These are phyloP conservation scores for Unio pictorum DNA, from an alignment of 2,888 invertebrate species.

Conservation along the genomic window DNA sequence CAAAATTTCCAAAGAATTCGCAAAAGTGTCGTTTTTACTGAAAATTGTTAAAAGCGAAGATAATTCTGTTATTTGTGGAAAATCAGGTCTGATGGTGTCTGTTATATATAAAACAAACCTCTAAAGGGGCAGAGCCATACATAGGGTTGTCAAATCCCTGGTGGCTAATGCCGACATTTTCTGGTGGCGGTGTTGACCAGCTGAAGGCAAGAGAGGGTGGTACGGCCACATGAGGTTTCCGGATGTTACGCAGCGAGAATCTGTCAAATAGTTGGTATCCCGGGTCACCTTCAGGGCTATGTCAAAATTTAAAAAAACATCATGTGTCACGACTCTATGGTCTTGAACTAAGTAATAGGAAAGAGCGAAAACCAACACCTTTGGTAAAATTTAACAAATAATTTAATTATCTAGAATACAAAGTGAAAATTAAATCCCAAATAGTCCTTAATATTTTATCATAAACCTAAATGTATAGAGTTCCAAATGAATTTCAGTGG, in stretches of 20 bases:
- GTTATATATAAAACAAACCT: conserved; percentile 14
- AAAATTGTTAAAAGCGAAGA: too few relatives aligned
- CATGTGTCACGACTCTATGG: not conserved
- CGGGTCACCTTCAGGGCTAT: conserved; percentile 19
- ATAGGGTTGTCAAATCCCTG: conserved; percentile 60
- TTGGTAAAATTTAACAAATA: too few relatives aligned
- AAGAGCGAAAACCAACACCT: too few relatives aligned
- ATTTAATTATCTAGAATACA: too few relatives aligned
- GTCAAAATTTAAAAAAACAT: not conserved
- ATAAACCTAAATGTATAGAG: too few relatives aligned
- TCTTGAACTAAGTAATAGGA: not conserved
- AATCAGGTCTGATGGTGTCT: too few relatives aligned
- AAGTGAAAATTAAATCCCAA: too few relatives aligned
- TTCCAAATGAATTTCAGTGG: too few relatives aligned
- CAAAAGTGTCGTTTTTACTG: too few relatives aligned
- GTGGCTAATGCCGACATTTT: conserved; percentile 25
- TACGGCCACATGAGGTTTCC: conserved; percentile 36
- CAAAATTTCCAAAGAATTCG: not conserved
- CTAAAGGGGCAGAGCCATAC: conserved; percentile 38
- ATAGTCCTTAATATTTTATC: too few relatives aligned
- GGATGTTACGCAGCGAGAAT: conserved; percentile 27
- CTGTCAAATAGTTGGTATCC: conserved; percentile 35
- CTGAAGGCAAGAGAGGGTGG: conserved; percentile 36
- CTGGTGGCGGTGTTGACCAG: conserved; percentile 27
- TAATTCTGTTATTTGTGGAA: too few relatives aligned